phyloP scores from a whole-genome alignment of 2,888 invertebrate species.

The Orchesellides sinensis region DNA sequence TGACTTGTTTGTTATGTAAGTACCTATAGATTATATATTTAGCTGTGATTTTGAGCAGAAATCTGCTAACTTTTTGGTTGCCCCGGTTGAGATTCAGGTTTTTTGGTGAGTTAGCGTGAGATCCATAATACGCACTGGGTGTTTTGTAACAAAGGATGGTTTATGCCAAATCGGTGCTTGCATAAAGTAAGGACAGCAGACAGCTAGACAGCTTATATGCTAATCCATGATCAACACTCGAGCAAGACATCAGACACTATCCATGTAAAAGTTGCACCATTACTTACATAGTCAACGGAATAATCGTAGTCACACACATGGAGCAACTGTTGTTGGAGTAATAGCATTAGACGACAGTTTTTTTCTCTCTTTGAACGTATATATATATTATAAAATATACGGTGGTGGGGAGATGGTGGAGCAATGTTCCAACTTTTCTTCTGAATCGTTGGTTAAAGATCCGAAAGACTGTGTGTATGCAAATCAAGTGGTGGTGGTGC shows the following conservation, averaged over 20 bases:
- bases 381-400: not conserved
- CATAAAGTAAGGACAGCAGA: conserved; percentile 1
- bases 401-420: not conserved
- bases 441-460: conserved; percentile 7
- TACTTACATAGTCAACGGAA: too few species aligned
- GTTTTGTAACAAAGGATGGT: conserved; percentile 16
- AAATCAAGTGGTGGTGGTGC: conserved; percentile 27
- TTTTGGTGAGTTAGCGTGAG: conserved; percentile 3
- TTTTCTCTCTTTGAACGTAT: not conserved
- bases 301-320: too few species aligned
- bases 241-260: conserved; percentile 9
- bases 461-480: conserved; percentile 29
- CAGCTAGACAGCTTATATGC: conserved; percentile 54
- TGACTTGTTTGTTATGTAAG: too few species aligned
- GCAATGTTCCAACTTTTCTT: conserved; percentile 33
- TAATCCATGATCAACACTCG: conserved; percentile 55
- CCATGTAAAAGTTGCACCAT: conserved; percentile 24
- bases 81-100: not conserved
- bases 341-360: not conserved
- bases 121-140: not conserved
- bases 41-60: too few species aligned
- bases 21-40: too few species aligned
- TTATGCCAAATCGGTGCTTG: conserved; percentile 11
- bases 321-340: too few species aligned
- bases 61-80: too few species aligned